Base-by-base conservation (phyloP, 2,113 vertebrate genomes). In the Rhodinocichla rosea region DNA sequence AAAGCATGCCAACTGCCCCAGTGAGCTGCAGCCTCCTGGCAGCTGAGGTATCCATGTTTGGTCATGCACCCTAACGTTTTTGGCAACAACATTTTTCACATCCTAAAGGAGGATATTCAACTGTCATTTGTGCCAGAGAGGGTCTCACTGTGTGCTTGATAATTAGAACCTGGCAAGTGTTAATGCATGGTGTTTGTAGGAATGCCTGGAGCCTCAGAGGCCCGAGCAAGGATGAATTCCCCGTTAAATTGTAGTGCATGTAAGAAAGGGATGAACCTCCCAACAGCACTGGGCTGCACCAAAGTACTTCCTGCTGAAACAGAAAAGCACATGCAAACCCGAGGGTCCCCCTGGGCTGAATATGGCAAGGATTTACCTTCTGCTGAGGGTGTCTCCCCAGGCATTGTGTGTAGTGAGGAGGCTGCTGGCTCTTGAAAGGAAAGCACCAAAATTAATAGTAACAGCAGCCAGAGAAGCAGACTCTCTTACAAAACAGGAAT, bases 31-130 rank as follows among this genome's bases (percentile, higher is more conserved):
- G 10, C 68, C 78, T 91, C 50, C 11, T 33, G 79, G 89, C 89
- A 79, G 81, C 78, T 62, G 89, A 65, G 42, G 91, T 85, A 70
- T 40, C 94, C 93, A 88, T 96, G 90, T 96, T 96, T 95, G 95
- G 95, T 92, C 86, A 95, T 69, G 76, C 86, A 92, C 69, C 88
- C 90, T 90, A 23, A 91, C 88, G 86, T 28, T 96, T 86, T 87
- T 96, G 94, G 86, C 92, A 96, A 3, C 20, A n/a, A 57, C 15
- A 2, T 33, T 86, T 81, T 77, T 60, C 62, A 42, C 32, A 57
- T 71, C 80, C 44, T 89, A 78, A 83, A 70, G 76, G 76, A 94
- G 71, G 32, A 44, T 70, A 67, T 81, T 92, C 76, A 53, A n/a
- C 89, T 93, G 68, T 93, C 56, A 13, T 92, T 81, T 78, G 78